These are phyloP conservation scores for Sericinus montela DNA, from an alignment of 2,888 invertebrate species.

Conservation along the genomic window DNA sequence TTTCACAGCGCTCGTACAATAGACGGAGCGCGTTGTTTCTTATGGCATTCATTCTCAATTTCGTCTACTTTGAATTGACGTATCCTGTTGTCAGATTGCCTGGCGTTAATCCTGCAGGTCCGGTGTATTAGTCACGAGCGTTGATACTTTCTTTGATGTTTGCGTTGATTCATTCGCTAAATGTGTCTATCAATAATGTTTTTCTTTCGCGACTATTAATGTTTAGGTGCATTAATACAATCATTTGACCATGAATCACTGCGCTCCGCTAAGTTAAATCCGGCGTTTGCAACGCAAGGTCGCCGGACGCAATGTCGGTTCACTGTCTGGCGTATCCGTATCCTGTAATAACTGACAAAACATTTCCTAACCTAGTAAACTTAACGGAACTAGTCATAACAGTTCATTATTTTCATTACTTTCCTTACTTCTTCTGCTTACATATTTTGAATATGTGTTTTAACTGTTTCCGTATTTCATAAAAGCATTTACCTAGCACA, in stretches of 20 bases:
- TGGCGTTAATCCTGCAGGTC: constrained; percentile 61
- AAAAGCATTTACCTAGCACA: too few species aligned
- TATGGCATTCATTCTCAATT: constrained; percentile 47
- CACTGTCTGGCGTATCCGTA: constrained; percentile 3
- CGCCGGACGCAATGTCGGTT: constrained; percentile 43
- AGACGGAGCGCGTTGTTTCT: constrained; percentile 39
- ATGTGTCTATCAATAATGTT: constrained; percentile 12
- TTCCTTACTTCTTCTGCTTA: too few species aligned
- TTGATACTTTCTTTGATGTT: constrained; percentile 32
- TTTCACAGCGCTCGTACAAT: constrained; percentile 37
- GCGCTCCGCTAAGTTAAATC: constrained; percentile 41
- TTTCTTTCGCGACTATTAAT: constrained; percentile 23
- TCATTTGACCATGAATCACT: constrained; percentile 42
- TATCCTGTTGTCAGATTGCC: constrained; percentile 73
- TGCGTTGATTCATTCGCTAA: constrained; percentile 16
- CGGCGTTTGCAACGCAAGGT: constrained; percentile 53
- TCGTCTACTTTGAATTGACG: constrained; percentile 70
- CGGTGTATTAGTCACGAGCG: constrained; percentile 57
- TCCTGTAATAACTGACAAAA: constrained; percentile 28
- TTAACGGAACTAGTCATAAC: background rate
- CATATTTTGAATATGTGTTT: too few species aligned
- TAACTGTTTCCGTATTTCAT: too few species aligned
- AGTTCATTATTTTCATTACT: background rate
- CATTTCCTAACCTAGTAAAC: constrained; percentile 1
- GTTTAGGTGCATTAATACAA: constrained; percentile 25